Conservation (phyloP, 2,888 invertebrate genomes). For the Halictus quadricinctus region DNA sequence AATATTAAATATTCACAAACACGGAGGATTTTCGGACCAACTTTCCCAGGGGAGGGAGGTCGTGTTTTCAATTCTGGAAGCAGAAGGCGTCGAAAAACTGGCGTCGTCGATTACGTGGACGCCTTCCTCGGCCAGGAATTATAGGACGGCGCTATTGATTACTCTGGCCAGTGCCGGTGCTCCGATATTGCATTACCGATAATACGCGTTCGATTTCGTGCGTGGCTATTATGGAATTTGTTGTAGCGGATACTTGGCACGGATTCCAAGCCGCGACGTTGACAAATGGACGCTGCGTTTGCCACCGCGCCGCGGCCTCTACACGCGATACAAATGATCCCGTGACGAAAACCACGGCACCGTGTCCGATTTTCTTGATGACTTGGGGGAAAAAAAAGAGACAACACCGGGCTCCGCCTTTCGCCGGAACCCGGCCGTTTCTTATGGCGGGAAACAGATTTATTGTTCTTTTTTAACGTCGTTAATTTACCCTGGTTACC, state of each 20-base stretch:
- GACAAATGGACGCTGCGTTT: constrained; percentile 56
- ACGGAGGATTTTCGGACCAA: too few species aligned
- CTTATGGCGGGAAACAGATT: not conserved
- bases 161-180: constrained; percentile 19
- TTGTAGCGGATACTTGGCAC: constrained; percentile 50
- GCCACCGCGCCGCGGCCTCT: not conserved
- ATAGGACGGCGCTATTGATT: constrained; percentile 49
- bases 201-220: constrained; percentile 60
- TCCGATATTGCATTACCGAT: constrained; percentile 51
- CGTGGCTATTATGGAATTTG: constrained; percentile 56
- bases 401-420: not conserved
- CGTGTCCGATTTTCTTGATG: not conserved
- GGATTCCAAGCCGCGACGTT: constrained; percentile 49
- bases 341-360: not conserved
- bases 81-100: not conserved
- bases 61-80: constrained; percentile 7
- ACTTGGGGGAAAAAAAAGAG: not conserved
- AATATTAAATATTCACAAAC: too few species aligned
- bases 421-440: not conserved
- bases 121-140: not conserved
- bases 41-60: not conserved
- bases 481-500: not conserved
- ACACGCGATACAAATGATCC: constrained; percentile 11
- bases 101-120: not conserved
- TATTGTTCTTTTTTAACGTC: not conserved